Conservation (phyloP, 1,140 invertebrate genomes). For the Lepidotrigona ventralis region DNA sequence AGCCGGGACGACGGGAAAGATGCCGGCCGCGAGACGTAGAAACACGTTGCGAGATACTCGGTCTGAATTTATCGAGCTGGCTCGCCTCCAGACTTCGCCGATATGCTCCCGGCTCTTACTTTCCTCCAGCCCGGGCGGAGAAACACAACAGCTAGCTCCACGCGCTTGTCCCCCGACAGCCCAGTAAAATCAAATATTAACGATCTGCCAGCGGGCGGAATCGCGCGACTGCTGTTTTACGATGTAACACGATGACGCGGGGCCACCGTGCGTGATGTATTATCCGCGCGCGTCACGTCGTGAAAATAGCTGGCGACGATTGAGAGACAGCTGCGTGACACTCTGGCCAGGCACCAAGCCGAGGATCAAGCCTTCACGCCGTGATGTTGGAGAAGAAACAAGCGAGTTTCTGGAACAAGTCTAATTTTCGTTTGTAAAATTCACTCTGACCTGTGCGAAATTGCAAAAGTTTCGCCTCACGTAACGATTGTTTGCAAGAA, state of each 20-base stretch:
- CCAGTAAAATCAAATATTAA: constrained; percentile 65
- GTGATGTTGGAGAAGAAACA: background rate
- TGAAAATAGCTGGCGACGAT: constrained; percentile 36
- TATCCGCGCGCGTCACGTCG: constrained; percentile 27
- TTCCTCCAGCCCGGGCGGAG: constrained; percentile 16
- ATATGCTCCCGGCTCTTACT: constrained; percentile 1
- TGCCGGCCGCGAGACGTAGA: background rate
- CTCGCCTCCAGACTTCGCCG: constrained; percentile 42
- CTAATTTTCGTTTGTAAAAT: too few relatives aligned
- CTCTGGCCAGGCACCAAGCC: background rate
- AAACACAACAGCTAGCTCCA: background rate
- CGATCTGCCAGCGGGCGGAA: constrained; percentile 28
- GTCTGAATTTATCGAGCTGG: constrained; percentile 63
- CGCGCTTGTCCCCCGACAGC: constrained; percentile 48
- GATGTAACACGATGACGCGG: constrained; percentile 40
- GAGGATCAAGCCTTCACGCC: background rate
- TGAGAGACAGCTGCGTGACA: constrained; percentile 3
- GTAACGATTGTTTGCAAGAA: too few relatives aligned
- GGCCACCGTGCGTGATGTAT: constrained; percentile 37
- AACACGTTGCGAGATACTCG: constrained; percentile 30
- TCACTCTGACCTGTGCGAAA: too few relatives aligned
- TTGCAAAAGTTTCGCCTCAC: too few relatives aligned
- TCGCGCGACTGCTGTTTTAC: constrained; percentile 45
- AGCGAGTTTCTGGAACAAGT: background rate
- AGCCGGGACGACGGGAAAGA: constrained; percentile 8